These are phyloP conservation scores for Patella ulyssiponensis DNA, from an alignment of 2,888 invertebrate species.

Conservation along the genomic window DNA sequence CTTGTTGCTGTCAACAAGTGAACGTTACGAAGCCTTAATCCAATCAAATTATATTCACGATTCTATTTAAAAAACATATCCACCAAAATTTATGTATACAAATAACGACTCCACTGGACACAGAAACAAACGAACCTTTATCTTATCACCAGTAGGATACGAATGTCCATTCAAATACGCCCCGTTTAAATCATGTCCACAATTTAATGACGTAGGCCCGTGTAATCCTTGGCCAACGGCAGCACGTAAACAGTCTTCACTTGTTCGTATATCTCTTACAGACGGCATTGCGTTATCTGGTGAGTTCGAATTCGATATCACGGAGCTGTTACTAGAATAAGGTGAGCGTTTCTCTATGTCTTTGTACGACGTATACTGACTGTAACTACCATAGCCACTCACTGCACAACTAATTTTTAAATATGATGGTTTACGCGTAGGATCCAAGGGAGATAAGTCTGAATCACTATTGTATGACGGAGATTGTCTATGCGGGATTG, in stretches of 20 bases:
- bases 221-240: conserved; percentile 27
- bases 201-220: conserved; percentile 18
- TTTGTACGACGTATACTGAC: conserved; percentile 58
- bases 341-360: conserved; percentile 62
- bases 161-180: conserved; percentile 26
- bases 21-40: no score
- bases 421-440: conserved; percentile 63
- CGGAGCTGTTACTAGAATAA: conserved; percentile 59
- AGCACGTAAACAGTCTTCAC: conserved; percentile 31
- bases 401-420: conserved; percentile 66
- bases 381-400: conserved; percentile 66
- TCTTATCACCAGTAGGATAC: conserved; percentile 40
- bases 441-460: conserved; percentile 48
- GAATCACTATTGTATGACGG: conserved; percentile 26
- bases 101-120: not conserved
- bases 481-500: conserved; percentile 24
- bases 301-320: conserved; percentile 43
- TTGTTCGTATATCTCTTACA: conserved; percentile 30
- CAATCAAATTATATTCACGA: no score
- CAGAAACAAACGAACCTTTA: conserved; percentile 31
- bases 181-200: conserved; percentile 17
- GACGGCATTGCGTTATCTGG: conserved; percentile 56
- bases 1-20: no score
- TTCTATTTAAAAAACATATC: no score
- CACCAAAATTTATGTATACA: not conserved